Evolutionary conservation across 2,113 vertebrate genomes (phyloP).

Genomic region (Henicopernis longicauda): DNA sequence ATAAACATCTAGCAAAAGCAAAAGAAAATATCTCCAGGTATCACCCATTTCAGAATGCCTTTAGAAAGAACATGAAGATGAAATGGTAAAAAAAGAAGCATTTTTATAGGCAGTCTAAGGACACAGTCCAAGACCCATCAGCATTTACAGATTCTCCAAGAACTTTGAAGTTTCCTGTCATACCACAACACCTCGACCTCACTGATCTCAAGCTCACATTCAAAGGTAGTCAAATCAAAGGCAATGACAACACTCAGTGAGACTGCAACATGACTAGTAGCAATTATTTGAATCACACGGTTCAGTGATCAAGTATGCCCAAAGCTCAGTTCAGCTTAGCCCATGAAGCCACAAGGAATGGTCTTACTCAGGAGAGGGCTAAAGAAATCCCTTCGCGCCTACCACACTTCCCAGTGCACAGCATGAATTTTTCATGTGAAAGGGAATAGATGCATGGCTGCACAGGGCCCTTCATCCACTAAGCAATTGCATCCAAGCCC

Average conservation of each 20-base stretch:
- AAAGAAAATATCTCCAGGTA: conserved; percentile 10
- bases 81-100: not conserved
- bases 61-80: not conserved
- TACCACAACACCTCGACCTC: not conserved
- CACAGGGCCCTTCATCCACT: not conserved
- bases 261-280: not conserved
- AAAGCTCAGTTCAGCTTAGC: not conserved
- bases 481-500: not conserved
- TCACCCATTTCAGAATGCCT: not conserved
- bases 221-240: not conserved
- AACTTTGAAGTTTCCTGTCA: not conserved
- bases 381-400: not conserved
- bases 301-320: not conserved
- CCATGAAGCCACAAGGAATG: rapidly evolving
- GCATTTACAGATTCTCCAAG: not conserved
- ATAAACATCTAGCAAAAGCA: not conserved
- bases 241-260: not conserved
- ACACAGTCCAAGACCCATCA: not conserved
- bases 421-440: not conserved
- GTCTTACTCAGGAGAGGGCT: not conserved
- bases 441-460: not conserved
- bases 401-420: rapidly evolving
- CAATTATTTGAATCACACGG: not conserved
- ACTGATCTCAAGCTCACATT: not conserved
- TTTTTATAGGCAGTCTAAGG: not conserved